Conservation (phyloP, 2,113 vertebrate species). For the Parus major region DNA sequence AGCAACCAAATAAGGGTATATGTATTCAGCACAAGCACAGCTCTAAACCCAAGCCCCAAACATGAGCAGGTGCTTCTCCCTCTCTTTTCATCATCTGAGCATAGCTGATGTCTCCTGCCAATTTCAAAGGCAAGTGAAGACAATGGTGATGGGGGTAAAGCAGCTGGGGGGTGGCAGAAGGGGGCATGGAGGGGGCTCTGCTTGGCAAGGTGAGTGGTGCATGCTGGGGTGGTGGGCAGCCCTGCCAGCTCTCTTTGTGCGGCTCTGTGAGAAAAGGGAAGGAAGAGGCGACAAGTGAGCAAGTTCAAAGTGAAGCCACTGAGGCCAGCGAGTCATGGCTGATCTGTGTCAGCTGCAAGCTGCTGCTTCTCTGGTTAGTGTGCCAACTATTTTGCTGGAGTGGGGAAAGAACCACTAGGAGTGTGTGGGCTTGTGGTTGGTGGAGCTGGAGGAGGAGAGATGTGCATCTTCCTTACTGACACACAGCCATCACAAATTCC, state of each 20-base stretch:
- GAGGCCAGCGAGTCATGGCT: neutral
- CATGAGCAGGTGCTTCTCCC: neutral
- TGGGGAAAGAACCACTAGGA: neutral
- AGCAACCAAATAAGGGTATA: neutral
- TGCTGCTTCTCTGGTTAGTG: neutral
- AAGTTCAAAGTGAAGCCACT: neutral
- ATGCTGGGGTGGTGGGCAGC: neutral
- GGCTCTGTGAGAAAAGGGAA: neutral
- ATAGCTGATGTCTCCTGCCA: neutral
- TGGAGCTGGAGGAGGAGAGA: rapidly evolving
- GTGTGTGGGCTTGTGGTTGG: rapidly evolving
- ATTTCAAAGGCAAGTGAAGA: neutral
- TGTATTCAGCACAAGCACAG: neutral
- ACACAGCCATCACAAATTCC: neutral
- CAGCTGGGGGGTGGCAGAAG: neutral
- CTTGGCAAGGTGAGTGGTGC: conserved; percentile 6
- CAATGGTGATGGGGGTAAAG: neutral
- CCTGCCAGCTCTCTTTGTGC: neutral
- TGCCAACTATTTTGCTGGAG: neutral
- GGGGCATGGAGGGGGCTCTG: neutral
- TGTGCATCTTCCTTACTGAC: neutral
- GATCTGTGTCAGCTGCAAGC: conserved; percentile 30
- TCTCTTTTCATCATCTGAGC: neutral
- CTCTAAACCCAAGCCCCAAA: neutral
- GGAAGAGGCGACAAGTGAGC: neutral